Evolutionary conservation across 2,113 vertebrate species (phyloP), one percentile per base, ranked within the genome.

Genomic region (Recurvirostra avosetta): DNA sequence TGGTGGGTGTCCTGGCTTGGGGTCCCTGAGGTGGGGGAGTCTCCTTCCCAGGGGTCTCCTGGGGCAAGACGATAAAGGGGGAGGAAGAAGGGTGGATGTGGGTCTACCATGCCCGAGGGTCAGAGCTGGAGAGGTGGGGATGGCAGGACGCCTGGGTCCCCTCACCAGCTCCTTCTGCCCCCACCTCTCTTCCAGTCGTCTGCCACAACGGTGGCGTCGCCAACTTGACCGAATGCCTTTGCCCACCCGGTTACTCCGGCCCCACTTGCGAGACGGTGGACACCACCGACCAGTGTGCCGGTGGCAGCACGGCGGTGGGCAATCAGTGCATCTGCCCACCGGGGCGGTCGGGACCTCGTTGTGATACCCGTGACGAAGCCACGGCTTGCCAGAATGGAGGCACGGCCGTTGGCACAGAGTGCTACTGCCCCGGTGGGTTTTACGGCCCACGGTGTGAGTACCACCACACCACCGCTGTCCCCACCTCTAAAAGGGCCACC

Each of bases 381-480:
- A 73, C n/a, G 1, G 86, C 86, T 8, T 89, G 86, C 7, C 76
- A 0, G 26, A 65, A 81, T 1, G 86, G 67, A 1, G 67, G 50
- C 20, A 89, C 76, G 1, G 58, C 86, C 7, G 76, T 89, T 12
- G 86, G 86, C 13, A 81, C 59, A 2, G 30, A 41, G 26, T 89
- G 86, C 3, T 25, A 65, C 36, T 89, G 86, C 13, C 50, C 50
- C 19, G 1, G 3, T 0, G 86, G 59, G 4, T 65, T 72, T 12
- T 2, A 8, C 0, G 76, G 86, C 1, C 10, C 25, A 3, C 36
- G 16, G n/a, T 88, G 86, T 0, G 20, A 80, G 30, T 4, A 7
- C n/a, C 8, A 7, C 22, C 8, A 2, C 29, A 2, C 15, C 15
- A 3, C 29, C 1, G 3, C 9, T 1, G 5, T 5, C 32, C n/a